A percentile compares a stretch with the other conserved stretches of the same genome.
Evolutionary conservation across 2,888 invertebrate genomes (phyloP).

Genomic region (Lithophane socia): DNA sequence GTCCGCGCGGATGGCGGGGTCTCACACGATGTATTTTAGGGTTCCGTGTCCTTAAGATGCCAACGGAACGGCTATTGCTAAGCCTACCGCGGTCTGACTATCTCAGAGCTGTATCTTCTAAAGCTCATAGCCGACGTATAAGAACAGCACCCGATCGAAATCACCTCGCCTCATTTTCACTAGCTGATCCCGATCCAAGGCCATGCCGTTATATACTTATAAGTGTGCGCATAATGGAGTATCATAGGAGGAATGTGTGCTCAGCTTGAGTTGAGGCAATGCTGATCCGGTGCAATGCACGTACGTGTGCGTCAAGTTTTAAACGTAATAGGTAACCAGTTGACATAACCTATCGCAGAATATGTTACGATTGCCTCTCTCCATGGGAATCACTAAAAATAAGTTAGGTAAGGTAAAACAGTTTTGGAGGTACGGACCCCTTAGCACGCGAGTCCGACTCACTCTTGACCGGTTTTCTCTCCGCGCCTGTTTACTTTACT

Average conservation of each 20-base stretch:
- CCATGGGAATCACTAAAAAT: neutral
- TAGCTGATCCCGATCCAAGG: no score
- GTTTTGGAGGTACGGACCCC: neutral
- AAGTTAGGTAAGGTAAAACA: neutral
- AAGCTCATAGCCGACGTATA: neutral
- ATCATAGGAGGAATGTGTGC: neutral
- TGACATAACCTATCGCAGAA: neutral
- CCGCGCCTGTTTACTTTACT: constrained; percentile 58
- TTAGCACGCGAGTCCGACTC: neutral
- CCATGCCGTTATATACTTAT: neutral
- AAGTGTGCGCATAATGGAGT: neutral
- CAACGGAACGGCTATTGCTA: neutral
- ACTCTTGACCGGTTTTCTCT: neutral
- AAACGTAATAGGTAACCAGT: neutral
- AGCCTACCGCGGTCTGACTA: neutral
- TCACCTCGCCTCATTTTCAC: neutral
- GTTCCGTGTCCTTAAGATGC: neutral
- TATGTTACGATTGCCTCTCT: neutral
- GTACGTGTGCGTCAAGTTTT: neutral
- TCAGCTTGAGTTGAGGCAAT: neutral
- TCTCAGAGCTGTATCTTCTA: neutral
- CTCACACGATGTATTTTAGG: constrained; percentile 48
- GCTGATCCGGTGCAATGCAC: neutral
- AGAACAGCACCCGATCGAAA: neutral
- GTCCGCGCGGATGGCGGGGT: constrained; percentile 16